These are phyloP conservation scores for Hucho hucho DNA, from an alignment of 2,113 vertebrate genomes.

Conservation along the genomic window DNA sequence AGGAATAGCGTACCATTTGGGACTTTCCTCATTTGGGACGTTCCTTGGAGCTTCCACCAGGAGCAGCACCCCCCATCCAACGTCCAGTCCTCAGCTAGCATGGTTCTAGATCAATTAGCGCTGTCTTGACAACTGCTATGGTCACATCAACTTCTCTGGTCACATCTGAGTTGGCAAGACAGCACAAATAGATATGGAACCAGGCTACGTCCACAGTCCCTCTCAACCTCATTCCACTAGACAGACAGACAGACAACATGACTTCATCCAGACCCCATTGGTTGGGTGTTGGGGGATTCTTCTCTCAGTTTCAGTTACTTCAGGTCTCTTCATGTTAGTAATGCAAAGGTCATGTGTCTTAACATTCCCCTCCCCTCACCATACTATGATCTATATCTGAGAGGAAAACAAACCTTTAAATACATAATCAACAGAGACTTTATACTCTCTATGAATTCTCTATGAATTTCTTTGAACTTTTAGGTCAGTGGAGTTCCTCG, in stretches of 20 bases:
- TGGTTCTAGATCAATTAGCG: too few relatives aligned
- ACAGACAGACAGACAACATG: slow-evolving; percentile 39
- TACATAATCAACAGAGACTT: slow-evolving; percentile 18
- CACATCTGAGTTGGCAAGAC: slow-evolving; percentile 12
- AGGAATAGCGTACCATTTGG: too few relatives aligned
- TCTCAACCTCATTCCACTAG: slow-evolving; percentile 47
- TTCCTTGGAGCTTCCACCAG: neutral
- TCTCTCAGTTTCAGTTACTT: slow-evolving; percentile 32
- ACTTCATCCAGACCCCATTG: slow-evolving; percentile 53
- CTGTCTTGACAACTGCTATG: too few relatives aligned
- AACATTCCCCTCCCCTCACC: neutral
- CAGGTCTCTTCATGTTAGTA: slow-evolving; percentile 48
- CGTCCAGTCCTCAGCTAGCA: neutral
- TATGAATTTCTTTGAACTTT: neutral
- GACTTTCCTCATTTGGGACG: too few relatives aligned
- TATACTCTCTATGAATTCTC: neutral
- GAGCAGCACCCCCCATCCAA: neutral
- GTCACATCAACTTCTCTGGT: neutral
- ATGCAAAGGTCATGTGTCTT: slow-evolving; percentile 49
- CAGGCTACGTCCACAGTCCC: slow-evolving; percentile 28
- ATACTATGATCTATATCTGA: slow-evolving; percentile 28
- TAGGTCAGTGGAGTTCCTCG: slow-evolving; percentile 13
- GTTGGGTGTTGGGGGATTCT: slow-evolving; percentile 28
- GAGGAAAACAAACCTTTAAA: slow-evolving; percentile 36
- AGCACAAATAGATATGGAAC: neutral